Base-by-base conservation (phyloP, 2,113 vertebrate genomes). In the Myotis lucifugus region DNA sequence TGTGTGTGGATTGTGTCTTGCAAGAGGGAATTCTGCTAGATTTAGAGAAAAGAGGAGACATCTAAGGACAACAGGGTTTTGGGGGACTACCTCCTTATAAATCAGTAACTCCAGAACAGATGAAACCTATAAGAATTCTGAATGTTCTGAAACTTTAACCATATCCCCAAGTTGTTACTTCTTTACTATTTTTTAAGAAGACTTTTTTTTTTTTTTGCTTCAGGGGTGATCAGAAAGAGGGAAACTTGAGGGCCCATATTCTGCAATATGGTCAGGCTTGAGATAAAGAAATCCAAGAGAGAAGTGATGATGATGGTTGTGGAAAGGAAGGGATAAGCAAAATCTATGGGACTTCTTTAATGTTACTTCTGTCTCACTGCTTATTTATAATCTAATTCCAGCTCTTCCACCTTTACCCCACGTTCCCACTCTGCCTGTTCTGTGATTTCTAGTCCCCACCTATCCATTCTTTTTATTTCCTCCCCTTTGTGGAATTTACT, bases 91-190 rank as follows among this genome's bases (percentile, higher is more conserved):
- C 42, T 95, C 18, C 42, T 42, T 25, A 15, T 19, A 85, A 87
- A 15, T 91, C 40, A 73, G 14, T 90, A 67, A n/a, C 50, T 42
- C 34, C 61, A 67, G 69, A 69, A 92, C n/a, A 95, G 46, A 37
- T 69, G n/a, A 93, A 96, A 87, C 52, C 59, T 93, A 0, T 88
- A 64, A 77, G 66, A 90, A 86, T 79, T 83, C 64, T 37, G 34
- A 6, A 4, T 89, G 40, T 84, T 92, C 34, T 94, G 14, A 78
- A 66, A 81, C 56, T 61, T 61, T 17, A 83, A 5, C 9, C n/a
- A 40, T 88, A 92, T 94, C 25, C 72, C 40, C 23, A 64, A 27
- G 32, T 81, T 89, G 66, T 94, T 93, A 54, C 42, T 48, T 27
- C 72, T 18, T 86, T 88, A 90, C 32, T 82, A 52, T 82, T 93